phyloP scores from a whole-genome alignment of 2,797 vertebrate genomes.

The Chaenodraco wilsoni region DNA sequence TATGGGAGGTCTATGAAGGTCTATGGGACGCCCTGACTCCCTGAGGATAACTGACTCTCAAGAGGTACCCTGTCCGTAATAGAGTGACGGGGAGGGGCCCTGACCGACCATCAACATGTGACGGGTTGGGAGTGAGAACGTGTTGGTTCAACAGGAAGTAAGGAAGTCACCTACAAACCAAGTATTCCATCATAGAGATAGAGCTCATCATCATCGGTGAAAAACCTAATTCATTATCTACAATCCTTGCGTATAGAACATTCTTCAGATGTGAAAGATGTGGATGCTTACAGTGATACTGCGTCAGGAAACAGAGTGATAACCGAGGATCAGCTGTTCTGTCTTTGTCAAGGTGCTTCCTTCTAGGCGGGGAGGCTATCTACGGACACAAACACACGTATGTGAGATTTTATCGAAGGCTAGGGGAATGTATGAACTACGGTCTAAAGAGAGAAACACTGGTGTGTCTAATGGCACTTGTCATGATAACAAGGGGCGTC shows the following conservation, averaged over 20 bases:
- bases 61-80: too few relatives aligned
- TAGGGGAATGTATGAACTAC: conserved; percentile 71
- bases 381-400: conserved; percentile 45
- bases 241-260: conserved; percentile 21
- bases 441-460: conserved; percentile 61
- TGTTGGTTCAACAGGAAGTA: not conserved
- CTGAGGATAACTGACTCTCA: too few relatives aligned
- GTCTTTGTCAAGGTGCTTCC: conserved; percentile 39
- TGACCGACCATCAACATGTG: too few relatives aligned
- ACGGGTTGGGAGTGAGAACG: too few relatives aligned
- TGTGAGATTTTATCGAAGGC: conserved; percentile 73
- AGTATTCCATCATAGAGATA: conserved; percentile 17
- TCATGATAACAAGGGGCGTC: conserved; percentile 52
- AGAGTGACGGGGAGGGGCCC: too few relatives aligned
- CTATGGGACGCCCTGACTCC: too few relatives aligned
- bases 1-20: too few relatives aligned
- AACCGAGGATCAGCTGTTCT: conserved; percentile 15
- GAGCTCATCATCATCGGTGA: not conserved
- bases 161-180: conserved; percentile 12
- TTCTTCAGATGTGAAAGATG: conserved; percentile 41
- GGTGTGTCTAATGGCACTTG: conserved; percentile 59
- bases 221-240: not conserved
- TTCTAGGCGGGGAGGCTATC: conserved; percentile 35
- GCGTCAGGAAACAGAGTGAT: not conserved
- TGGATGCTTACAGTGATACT: conserved; percentile 3